phyloP scores from a whole-genome alignment of 2,113 vertebrate species.

The Pycnonotus jocosus region DNA sequence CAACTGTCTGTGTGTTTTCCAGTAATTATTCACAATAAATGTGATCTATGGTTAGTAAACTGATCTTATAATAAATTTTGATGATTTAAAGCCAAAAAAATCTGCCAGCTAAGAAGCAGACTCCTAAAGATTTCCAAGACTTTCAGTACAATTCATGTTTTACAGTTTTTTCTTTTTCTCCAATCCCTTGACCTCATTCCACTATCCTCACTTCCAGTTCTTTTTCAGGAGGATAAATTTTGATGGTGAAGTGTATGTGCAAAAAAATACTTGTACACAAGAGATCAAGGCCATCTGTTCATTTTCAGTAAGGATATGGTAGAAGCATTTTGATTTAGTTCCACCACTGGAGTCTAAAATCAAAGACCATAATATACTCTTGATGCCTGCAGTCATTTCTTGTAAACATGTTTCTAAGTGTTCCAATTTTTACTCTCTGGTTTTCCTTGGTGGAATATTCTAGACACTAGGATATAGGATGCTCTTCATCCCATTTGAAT shows the following conservation, averaged over 20 bases:
- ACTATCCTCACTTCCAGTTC: accelerated
- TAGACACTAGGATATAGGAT: background rate
- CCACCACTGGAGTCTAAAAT: slow-evolving; percentile 4
- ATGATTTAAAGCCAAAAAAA: background rate
- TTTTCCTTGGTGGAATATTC: background rate
- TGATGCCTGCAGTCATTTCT: background rate
- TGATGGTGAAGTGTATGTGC: background rate
- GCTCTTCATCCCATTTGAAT: background rate
- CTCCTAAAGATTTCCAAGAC: background rate
- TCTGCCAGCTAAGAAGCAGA: background rate
- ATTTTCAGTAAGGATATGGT: background rate
- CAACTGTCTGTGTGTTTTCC: background rate
- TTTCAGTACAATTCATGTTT: background rate
- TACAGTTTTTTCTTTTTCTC: background rate
- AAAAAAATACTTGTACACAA: background rate
- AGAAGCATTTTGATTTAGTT: slow-evolving; percentile 32
- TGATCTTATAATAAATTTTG: background rate
- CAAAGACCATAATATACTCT: background rate
- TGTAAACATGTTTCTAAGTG: slow-evolving; percentile 13
- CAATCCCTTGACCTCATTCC: background rate
- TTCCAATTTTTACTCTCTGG: background rate
- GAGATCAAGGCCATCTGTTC: slow-evolving; percentile 16
- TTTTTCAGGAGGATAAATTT: background rate
- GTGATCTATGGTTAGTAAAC: background rate
- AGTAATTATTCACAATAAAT: background rate